A percentile compares a stretch with the other conserved stretches of the same genome.
These are phyloP conservation scores for Aphelenchoides avenae DNA, from an alignment of 1,140 invertebrate species.

Conservation along the genomic window DNA sequence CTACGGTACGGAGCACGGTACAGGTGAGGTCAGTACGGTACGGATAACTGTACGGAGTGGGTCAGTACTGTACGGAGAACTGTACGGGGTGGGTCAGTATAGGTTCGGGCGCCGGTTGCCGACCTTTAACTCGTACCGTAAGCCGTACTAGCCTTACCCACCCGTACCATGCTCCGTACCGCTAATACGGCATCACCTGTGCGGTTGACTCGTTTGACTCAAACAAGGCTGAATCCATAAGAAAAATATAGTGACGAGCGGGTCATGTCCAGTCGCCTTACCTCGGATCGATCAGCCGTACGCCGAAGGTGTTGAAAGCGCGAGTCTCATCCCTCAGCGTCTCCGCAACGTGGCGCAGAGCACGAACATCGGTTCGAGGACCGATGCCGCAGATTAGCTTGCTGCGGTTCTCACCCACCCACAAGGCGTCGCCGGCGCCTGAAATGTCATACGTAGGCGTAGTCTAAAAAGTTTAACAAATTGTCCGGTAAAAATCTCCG, in stretches of 20 bases:
- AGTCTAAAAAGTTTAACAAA: no score
- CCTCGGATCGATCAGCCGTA: slow-evolving; percentile 52
- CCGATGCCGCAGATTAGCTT: slow-evolving; percentile 57
- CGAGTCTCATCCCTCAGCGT: slow-evolving; percentile 32
- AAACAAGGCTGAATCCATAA: slow-evolving; percentile 5
- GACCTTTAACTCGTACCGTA: background rate
- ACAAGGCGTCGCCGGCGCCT: slow-evolving; percentile 55
- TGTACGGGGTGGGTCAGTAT: no score
- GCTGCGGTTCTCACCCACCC: slow-evolving; percentile 39
- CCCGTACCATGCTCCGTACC: background rate
- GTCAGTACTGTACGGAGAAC: no score
- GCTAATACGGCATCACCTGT: background rate
- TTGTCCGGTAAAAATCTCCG: no score
- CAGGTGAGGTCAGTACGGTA: no score
- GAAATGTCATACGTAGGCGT: slow-evolving; percentile 16
- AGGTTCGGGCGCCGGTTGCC: background rate
- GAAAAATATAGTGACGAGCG: background rate
- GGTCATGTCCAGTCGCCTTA: slow-evolving; percentile 14
- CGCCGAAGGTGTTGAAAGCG: slow-evolving; percentile 50
- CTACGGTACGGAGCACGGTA: no score
- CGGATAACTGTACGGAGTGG: no score
- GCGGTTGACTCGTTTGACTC: slow-evolving; percentile 3
- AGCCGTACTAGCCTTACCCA: background rate
- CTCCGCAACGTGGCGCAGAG: slow-evolving; percentile 41
- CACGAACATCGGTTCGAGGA: slow-evolving; percentile 53